Evolutionary conservation across 2,113 vertebrate genomes (phyloP).

Genomic region (Catharus minimus): DNA sequence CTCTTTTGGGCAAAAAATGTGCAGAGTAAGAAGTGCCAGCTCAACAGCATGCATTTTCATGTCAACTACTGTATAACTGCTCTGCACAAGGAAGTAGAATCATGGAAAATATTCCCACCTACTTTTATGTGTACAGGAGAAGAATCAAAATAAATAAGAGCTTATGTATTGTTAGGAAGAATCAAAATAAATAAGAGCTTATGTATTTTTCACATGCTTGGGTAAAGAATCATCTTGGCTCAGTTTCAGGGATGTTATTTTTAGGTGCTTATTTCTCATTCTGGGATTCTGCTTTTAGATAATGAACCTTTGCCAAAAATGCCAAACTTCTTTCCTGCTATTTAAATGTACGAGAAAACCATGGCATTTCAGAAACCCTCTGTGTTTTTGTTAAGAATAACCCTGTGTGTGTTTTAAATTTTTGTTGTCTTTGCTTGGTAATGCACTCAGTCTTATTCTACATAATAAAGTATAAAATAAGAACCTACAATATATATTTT

Average conservation of each 20-base stretch:
- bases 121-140: background rate
- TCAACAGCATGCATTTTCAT: background rate
- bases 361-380: background rate
- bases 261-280: background rate
- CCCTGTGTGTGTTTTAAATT: background rate
- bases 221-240: slow-evolving; percentile 5
- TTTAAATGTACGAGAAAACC: background rate
- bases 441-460: background rate
- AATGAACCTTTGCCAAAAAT: background rate
- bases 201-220: background rate
- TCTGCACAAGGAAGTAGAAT: background rate
- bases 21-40: background rate
- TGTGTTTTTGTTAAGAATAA: background rate
- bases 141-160: background rate
- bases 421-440: background rate
- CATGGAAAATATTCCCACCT: background rate
- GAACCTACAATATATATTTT: background rate
- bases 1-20: background rate
- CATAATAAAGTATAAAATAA: background rate
- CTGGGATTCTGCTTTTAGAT: background rate
- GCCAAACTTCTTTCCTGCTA: background rate
- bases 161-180: background rate
- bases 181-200: background rate
- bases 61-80: background rate
- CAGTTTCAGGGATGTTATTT: background rate